Conservation (phyloP, 2,888 invertebrate genomes). For the Dioctria rufipes region DNA sequence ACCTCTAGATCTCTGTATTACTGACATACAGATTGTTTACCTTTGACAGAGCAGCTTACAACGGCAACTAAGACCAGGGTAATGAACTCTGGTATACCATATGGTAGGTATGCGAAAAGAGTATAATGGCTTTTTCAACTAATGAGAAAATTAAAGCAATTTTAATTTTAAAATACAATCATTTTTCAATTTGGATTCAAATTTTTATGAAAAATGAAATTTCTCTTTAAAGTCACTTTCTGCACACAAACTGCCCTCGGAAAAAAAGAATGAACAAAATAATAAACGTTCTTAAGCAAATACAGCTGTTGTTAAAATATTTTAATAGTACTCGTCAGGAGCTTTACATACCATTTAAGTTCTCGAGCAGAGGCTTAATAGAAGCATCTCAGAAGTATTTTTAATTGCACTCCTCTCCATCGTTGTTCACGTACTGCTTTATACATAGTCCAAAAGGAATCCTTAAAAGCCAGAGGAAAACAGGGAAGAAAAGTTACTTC, state of each 20-base stretch:
- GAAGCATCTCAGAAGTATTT: slow-evolving; percentile 5
- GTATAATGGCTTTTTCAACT: background rate
- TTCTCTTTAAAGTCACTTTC: background rate
- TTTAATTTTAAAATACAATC: background rate
- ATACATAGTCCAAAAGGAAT: background rate
- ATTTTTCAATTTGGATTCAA: background rate
- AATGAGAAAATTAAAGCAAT: background rate
- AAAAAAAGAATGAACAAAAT: background rate
- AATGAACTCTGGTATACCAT: no score
- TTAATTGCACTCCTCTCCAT: slow-evolving; percentile 10
- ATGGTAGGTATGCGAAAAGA: no score
- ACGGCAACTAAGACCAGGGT: no score
- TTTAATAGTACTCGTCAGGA: background rate
- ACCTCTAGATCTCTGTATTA: no score
- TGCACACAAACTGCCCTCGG: background rate
- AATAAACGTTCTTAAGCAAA: slow-evolving; percentile 2
- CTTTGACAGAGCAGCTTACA: no score
- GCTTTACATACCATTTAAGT: background rate
- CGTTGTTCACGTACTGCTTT: background rate
- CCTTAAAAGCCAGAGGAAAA: background rate
- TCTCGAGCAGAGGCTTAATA: background rate
- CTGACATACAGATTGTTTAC: no score
- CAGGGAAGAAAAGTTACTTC: background rate
- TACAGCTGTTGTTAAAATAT: background rate
- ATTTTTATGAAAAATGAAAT: background rate